Evolutionary conservation across 2,113 vertebrate genomes (phyloP), one percentile per base, ranked within the genome.

Genomic region (Lagopus muta): DNA sequence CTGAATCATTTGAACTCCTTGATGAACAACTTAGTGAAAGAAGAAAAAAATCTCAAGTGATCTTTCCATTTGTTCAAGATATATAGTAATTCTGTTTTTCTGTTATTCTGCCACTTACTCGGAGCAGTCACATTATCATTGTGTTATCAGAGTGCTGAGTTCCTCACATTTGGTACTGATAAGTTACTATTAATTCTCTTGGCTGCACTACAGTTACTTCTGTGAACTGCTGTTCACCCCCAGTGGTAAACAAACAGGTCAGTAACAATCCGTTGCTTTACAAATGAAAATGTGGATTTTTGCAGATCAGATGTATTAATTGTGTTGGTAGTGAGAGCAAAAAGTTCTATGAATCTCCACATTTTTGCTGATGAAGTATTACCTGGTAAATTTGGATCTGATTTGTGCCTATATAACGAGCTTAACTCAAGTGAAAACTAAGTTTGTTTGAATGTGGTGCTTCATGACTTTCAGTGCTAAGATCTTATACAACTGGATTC

Each of bases 391-490:
- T 80, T 60, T 86, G 64, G 80, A 83, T 88, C 25, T 80, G 34
- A 85, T 89, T 83, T 92, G 1, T 86, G 73, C 76, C 65, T 82
- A 11, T 65, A 48, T 73, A 92, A 81, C 76, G 52, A 89, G 22
- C 87, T 95, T 94, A 87, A 87, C 45, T 88, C 55, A 86, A 88
- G 52, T 38, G 38, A 92, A 88, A 77, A 88, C 52, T 61, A 67
- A 74, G 47, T 74, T 27, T 1, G 2, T 83, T 94, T 89, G 72
- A 92, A 92, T 27, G 47, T 80, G 10, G 28, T 83, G 8, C 60
- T 83, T 92, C 72, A 77, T 52, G 61, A 57, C 50, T 85, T 92
- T 61, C 40, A 47, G 32, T 77, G 45, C 24, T 83, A 83, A 80
- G 60, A 91, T 84, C 36, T 61, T 38, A 64, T 24, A 65, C 65